Evolutionary conservation across 2,888 invertebrate species (phyloP), one percentile per base, ranked within the genome.

Genomic region (Limnephilus auricula): DNA sequence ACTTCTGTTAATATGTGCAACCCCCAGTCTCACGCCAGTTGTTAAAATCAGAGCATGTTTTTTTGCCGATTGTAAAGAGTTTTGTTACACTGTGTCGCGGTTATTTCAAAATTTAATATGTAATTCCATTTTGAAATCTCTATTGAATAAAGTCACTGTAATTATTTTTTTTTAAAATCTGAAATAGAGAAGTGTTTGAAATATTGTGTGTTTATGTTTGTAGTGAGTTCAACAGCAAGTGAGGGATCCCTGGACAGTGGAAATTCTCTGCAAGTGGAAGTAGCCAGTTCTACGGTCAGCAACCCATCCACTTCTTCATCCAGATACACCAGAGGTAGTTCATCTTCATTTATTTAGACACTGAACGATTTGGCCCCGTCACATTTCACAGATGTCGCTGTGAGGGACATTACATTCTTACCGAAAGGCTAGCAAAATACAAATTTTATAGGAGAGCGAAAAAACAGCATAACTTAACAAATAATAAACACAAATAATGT

Each of bases 201-300:
- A 15, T 65, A 65, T 65, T 65, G 0, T 1, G 65, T 65, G n/a
- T 65, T 65, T 65, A 25, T 25, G 40, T 45, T 92, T 92, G 18
- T 82, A 93, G 93, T 90, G 92, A 93, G 93, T 80, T 92, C 93
- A 4, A 92, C 93, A 40, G 91, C 92, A 10, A 93, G 93, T 31
- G 93, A 93, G 50, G 90, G 91, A 40, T 93, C 93, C 10, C 88
- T 78, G 30, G 50, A 85, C 82, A 83, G 89, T 25, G 89, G 89
- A 15, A 91, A 86, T 37, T 91, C 91, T 12, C 88, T 90, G 12
- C 88, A 88, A n/a, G 90, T 85, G 40, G 92, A 90, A 45, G 65
- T 65, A 65, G 87, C 78, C 79, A 90, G 90, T 65, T 89, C 88
- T 87, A 83, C 90, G 84, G 40, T 84, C 88, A 91, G 90, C 87